Evolutionary conservation across 2,113 vertebrate genomes (phyloP), one percentile per base, ranked within the genome.

Genomic region (Piliocolobus tephrosceles): DNA sequence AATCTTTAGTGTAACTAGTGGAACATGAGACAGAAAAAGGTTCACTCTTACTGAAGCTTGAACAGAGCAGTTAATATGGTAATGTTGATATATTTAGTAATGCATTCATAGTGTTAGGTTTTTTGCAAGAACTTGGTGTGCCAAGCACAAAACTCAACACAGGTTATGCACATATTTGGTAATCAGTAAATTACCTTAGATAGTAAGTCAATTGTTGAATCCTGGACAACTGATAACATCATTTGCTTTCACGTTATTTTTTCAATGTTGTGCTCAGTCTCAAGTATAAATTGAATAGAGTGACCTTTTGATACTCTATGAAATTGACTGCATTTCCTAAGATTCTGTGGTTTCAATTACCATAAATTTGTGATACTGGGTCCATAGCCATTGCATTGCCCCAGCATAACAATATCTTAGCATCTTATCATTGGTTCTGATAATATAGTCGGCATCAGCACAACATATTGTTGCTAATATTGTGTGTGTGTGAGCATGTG

Each of bases 191-290:
- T 99, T 99, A 98, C 98, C 98, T 98, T 98, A 97, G 98, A 97
- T 94, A 97, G 98, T 98, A 98, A 98, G 98, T 99, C 99, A 99
- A 98, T 98, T 98, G 98, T 95, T 97, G 98, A 99, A 98, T 98
- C 96, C 97, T 97, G 97, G 97, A 98, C 95, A 95, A 98, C 98
- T 98, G 99, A 99, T 99, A 99, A 99, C 98, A 99, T 99, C 97
- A 97, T 99, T 99, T 99, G 98, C 99, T 99, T 99, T 99, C 98
- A 99, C 96, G 96, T 99, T 99, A 97, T 99, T 99, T 99, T 99
- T 98, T 98, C 98, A 99, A 96, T 99, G 98, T 98, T 98, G 97
- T 98, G 76, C 98, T 98, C 97, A 98, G 98, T 98, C 97, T 99
- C 96, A 98, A 99, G 98, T 99, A 99, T 98, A 99, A 99, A 99